A percentile compares a stretch with the other conserved stretches of the same genome.
These are phyloP conservation scores for Chlorodrepanis virens DNA, from an alignment of 2,113 vertebrate genomes.

Conservation along the genomic window DNA sequence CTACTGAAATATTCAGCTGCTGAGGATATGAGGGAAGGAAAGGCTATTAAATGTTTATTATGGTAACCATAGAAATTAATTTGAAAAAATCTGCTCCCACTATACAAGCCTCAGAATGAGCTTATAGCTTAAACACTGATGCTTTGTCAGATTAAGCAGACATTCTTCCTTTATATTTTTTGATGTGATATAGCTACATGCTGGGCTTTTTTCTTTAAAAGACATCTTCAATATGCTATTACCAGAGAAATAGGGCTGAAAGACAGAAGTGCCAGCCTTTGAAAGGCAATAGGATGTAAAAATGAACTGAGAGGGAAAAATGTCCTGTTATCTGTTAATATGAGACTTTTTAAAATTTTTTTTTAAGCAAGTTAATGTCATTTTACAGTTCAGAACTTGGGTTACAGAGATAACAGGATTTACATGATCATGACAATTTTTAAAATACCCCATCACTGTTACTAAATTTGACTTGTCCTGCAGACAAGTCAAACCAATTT, in stretches of 20 bases:
- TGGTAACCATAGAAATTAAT: conserved; percentile 49
- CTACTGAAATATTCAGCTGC: conserved; percentile 7
- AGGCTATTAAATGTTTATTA: conserved; percentile 38
- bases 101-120: conserved; percentile 29
- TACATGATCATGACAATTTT: conserved; percentile 38
- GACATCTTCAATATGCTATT: not conserved
- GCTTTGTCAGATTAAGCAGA: conserved; percentile 14
- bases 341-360: not conserved
- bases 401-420: conserved; percentile 53
- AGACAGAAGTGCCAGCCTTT: not conserved
- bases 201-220: not conserved
- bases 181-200: not conserved
- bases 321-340: conserved; percentile 14
- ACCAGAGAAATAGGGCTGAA: not conserved
- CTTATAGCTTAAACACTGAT: conserved; percentile 27
- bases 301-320: not conserved
- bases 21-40: not conserved
- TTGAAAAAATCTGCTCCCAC: conserved; percentile 22
- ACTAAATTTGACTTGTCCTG: conserved; percentile 46
- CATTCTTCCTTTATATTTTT: conserved; percentile 9
- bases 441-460: not conserved
- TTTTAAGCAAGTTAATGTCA: not conserved
- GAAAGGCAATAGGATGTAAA: conserved; percentile 39
- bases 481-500: conserved; percentile 52
- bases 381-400: conserved; percentile 8